Base-by-base conservation (phyloP, 2,113 vertebrate species). In the Corydoras sp. region DNA sequence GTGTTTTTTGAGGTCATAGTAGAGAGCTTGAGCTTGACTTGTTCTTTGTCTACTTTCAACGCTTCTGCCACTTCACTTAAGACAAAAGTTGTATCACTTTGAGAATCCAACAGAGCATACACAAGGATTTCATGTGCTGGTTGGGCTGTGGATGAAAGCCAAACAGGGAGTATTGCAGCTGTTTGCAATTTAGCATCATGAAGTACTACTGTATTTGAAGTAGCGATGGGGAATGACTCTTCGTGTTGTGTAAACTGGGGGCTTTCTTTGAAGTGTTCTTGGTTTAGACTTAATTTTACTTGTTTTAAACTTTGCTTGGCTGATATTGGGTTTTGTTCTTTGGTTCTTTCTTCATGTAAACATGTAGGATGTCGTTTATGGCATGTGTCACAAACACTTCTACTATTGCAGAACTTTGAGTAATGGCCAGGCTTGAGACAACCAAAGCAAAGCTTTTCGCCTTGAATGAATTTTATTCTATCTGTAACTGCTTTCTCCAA, bases 71-170 rank as follows among this genome's bases (percentile, higher is more conserved):
- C 71, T 66, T 79, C 71, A 0, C 80, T 48, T 18, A 81, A 66
- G 63, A 82, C 75, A 67, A 81, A 76, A 3, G 50, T 64, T 18
- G 69, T 51, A 15, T 81, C 62, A 48, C 78, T 81, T 30, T 81
- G 79, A 49, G 61, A 32, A 58, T 83, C 65, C 8, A 78, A 18
- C 0, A 60, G 68, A 32, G 79, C 68, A 9, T 76, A 83, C 8
- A 79, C 29, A 0, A 79, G 68, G 65, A 80, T 61, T 75, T 82
- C 69, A 7, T 68, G 68, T 0, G 14, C 18, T 74, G 76, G 32
- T 12, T 80, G 2, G 61, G 29, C 69, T 77, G 4, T 9, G 0
- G 63, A 18, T 30, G 76, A 75, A 14, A 78, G 55, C 62, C 59
- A 71, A 3, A 83, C 76, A 72, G 68, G 77, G 3, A 78, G 31